Conservation (phyloP, 37 sponge, comb jelly and placozoan species). For the Oscarella lobularis region DNA sequence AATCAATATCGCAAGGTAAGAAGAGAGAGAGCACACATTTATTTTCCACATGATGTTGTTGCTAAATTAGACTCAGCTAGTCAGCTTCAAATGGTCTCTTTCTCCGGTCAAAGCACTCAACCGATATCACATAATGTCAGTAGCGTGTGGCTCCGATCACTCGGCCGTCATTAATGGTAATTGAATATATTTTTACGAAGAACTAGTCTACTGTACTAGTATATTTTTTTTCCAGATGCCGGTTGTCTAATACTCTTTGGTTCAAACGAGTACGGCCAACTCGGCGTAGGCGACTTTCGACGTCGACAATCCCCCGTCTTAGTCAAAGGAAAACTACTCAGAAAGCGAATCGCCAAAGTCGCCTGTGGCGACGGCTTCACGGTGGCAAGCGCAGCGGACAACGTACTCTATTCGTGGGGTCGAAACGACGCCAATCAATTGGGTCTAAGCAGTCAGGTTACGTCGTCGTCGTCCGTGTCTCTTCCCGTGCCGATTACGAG, state of each 20-base stretch:
- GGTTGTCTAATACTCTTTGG: constrained; percentile 3
- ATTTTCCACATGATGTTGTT: no score
- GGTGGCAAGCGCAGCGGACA: not conserved
- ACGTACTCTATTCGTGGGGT: not conserved
- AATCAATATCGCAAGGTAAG: no score
- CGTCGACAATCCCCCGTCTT: not conserved
- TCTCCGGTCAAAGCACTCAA: not conserved
- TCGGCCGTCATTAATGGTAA: constrained; percentile 6
- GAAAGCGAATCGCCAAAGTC: not conserved
- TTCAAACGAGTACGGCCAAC: constrained; percentile 5
- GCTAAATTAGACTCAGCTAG: not conserved
- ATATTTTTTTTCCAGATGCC: not conserved
- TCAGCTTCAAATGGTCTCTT: not conserved
- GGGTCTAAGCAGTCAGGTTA: not conserved
- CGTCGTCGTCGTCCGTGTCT: not conserved
- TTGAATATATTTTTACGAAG: not conserved
- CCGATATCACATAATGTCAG: not conserved
- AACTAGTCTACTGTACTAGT: not conserved
- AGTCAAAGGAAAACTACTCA: not conserved
- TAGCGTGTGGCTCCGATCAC: not conserved
- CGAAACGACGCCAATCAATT: not conserved
- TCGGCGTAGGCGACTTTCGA: not conserved
- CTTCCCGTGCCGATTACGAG: not conserved
- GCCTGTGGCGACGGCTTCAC: constrained; percentile 7
- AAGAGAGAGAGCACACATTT: no score